Evolutionary conservation across 2,797 vertebrate species (phyloP).

Genomic region (Peromyscus melanophrys): DNA sequence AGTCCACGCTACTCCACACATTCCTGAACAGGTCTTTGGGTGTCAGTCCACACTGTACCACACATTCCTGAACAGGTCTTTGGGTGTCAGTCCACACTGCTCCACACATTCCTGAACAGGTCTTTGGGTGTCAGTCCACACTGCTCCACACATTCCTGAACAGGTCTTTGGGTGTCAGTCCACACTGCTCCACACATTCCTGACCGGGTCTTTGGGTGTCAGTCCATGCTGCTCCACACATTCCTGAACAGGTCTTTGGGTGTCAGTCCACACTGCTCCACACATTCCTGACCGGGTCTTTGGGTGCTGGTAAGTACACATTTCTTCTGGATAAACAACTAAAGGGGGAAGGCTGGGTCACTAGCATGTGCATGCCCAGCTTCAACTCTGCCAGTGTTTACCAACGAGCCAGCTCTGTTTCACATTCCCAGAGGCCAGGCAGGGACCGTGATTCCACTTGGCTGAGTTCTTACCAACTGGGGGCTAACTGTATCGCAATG

Average conservation of each 20-base stretch:
- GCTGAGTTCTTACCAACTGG: neutral
- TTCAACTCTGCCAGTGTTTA: neutral
- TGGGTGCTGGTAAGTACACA: neutral
- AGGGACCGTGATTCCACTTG: rapidly evolving
- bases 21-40: no score
- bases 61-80: no score
- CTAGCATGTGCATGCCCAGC: neutral
- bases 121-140: neutral
- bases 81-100: no score
- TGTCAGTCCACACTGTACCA: no score
- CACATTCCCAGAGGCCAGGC: rapidly evolving
- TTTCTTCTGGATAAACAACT: neutral
- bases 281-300: neutral
- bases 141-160: no score
- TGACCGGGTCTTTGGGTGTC: no score
- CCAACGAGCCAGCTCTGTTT: neutral
- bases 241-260: no score
- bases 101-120: neutral
- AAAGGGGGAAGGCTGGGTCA: neutral
- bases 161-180: no score
- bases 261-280: neutral
- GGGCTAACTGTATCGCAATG: neutral
- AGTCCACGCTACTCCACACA: no score
- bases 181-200: no score
- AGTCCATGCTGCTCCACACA: no score